Percentiles rank a stretch among this genome's conserved stretches.
These are phyloP conservation scores for Saccostrea echinata DNA, from an alignment of 1,140 invertebrate species.

Conservation along the genomic window DNA sequence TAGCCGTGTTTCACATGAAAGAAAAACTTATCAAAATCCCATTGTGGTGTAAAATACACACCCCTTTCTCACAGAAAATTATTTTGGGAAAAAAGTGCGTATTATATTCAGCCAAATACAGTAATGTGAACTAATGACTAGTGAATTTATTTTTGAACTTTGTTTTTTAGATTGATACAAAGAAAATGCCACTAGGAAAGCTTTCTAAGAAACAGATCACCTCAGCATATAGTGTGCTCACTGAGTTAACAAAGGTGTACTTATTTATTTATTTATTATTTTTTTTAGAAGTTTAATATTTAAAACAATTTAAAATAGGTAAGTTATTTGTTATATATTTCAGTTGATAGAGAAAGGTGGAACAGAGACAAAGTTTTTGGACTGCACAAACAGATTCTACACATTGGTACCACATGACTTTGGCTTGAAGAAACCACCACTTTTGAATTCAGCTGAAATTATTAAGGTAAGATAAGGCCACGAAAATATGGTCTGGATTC, in stretches of 20 bases:
- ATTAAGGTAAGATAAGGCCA: slow-evolving; percentile 84
- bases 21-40: no score
- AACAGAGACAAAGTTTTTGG: slow-evolving; percentile 85
- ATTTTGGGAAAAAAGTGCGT: no score
- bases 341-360: slow-evolving; percentile 77
- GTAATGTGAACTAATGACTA: not conserved
- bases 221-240: slow-evolving; percentile 90
- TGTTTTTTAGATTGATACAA: slow-evolving; percentile 88
- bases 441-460: slow-evolving; percentile 88
- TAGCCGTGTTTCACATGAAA: no score
- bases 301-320: not conserved
- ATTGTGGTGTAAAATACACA: no score
- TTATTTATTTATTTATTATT: not conserved
- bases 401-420: slow-evolving; percentile 97
- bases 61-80: no score
- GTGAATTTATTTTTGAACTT: not conserved
- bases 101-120: no score
- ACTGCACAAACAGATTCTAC: slow-evolving; percentile 95
- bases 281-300: not conserved
- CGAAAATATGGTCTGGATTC: not conserved
- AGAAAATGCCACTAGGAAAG: slow-evolving; percentile 99
- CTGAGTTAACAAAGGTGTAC: slow-evolving; percentile 86
- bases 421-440: slow-evolving; percentile 89
- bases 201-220: slow-evolving; percentile 94
- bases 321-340: slow-evolving; percentile 22